phyloP scores from a whole-genome alignment of 37 sponge, comb jelly and placozoan genomes.

The Hexactinellida sp. region DNA sequence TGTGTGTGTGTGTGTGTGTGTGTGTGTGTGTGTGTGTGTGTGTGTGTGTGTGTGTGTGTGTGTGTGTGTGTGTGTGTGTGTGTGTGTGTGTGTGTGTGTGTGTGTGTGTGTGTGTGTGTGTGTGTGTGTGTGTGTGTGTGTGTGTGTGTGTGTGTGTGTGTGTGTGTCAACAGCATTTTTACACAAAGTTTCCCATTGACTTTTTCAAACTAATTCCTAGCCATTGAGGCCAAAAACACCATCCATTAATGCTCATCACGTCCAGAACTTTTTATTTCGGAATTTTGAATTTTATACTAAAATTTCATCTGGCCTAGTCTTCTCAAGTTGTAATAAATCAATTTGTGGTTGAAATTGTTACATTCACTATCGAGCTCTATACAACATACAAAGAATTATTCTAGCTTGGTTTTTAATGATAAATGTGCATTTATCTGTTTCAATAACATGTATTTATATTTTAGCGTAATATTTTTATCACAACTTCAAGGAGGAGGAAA shows the following conservation, averaged over 20 bases:
- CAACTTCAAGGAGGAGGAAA: slow-evolving; percentile 4
- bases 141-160: too few relatives aligned
- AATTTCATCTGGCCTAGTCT: not conserved
- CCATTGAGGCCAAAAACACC: not conserved
- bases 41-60: too few relatives aligned
- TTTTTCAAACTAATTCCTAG: not conserved
- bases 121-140: too few relatives aligned
- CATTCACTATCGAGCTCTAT: not conserved
- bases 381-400: not conserved
- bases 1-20: too few relatives aligned
- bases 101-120: too few relatives aligned
- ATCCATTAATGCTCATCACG: not conserved
- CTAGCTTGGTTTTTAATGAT: not conserved
- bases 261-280: not conserved
- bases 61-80: too few relatives aligned
- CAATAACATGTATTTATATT: slow-evolving; percentile 8
- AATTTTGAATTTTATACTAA: not conserved
- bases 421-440: not conserved
- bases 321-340: not conserved
- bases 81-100: too few relatives aligned
- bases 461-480: not conserved
- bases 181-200: not conserved
- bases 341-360: not conserved
- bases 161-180: slow-evolving; percentile 12
- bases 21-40: too few relatives aligned